These are phyloP conservation scores for Calypte anna DNA, from an alignment of 2,113 vertebrate genomes.

Conservation along the genomic window DNA sequence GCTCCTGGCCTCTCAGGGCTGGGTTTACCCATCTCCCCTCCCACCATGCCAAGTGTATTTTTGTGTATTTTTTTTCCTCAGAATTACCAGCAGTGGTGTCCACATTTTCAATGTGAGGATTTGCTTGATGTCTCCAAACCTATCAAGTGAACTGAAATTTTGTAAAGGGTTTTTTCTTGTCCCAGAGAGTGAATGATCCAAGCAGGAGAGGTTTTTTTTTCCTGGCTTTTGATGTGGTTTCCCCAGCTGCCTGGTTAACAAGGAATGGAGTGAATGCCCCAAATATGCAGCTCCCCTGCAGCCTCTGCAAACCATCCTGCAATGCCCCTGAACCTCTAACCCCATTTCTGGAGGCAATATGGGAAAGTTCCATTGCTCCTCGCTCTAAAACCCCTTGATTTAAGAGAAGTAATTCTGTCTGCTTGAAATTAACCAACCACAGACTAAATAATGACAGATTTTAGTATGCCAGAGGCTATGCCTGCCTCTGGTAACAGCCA, in stretches of 20 bases:
- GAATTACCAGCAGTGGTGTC: accelerated
- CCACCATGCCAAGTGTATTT: neutral
- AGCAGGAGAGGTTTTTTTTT: neutral
- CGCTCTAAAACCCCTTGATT: accelerated
- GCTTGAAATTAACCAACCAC: accelerated
- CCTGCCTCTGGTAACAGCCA: neutral
- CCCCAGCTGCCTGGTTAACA: accelerated
- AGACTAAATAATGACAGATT: accelerated
- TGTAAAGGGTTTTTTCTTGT: neutral
- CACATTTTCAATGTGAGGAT: accelerated
- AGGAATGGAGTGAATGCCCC: neutral
- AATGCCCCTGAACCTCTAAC: neutral
- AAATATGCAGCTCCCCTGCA: neutral
- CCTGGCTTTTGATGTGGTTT: accelerated
- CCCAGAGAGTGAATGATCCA: neutral
- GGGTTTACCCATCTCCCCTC: neutral
- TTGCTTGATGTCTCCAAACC: neutral
- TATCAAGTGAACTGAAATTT: neutral
- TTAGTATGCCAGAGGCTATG: too few species aligned
- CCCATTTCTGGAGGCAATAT: neutral
- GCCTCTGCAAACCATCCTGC: neutral
- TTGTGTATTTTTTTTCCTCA: too few species aligned
- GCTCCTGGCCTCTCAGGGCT: neutral
- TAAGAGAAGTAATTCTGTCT: too few species aligned
- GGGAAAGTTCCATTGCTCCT: neutral